Evolutionary conservation across 2,797 vertebrate species (phyloP).

Genomic region (Bucorvus abyssinicus): DNA sequence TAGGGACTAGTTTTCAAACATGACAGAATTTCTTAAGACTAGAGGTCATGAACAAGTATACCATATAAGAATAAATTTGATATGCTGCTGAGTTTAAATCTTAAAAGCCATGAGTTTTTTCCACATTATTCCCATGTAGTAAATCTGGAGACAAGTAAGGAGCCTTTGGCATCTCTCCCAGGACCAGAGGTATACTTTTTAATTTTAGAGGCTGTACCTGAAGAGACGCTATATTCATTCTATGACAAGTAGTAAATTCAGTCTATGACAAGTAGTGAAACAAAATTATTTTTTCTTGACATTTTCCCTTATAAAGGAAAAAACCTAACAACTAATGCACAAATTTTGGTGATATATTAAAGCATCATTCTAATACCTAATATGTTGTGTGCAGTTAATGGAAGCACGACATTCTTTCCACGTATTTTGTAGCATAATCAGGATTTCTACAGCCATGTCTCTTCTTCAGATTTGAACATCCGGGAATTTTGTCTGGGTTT

Average conservation of each 20-base stretch:
- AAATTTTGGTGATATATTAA: background rate
- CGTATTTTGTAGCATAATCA: background rate
- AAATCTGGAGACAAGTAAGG: slow-evolving; percentile 70
- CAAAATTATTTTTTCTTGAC: slow-evolving; percentile 3
- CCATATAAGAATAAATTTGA: slow-evolving; percentile 81
- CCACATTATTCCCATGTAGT: slow-evolving; percentile 69
- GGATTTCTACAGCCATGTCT: background rate
- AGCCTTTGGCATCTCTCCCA: slow-evolving; percentile 61
- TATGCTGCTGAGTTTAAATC: slow-evolving; percentile 74
- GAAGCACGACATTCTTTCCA: background rate
- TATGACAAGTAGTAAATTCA: slow-evolving; percentile 25
- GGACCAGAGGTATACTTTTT: slow-evolving; percentile 61
- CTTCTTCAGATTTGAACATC: background rate
- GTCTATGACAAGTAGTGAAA: slow-evolving; percentile 31
- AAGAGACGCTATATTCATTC: slow-evolving; percentile 62
- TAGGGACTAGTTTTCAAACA: slow-evolving; percentile 85
- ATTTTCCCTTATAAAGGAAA: slow-evolving; percentile 39
- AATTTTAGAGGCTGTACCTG: slow-evolving; percentile 60
- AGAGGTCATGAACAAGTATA: slow-evolving; percentile 80
- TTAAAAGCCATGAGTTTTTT: slow-evolving; percentile 68
- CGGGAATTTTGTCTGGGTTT: background rate
- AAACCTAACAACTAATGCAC: background rate
- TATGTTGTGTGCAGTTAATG: background rate
- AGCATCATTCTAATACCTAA: background rate
- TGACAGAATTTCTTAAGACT: slow-evolving; percentile 81